Evolutionary conservation across 2,797 vertebrate species (phyloP).

Genomic region (Enteromius unitaeniatus): DNA sequence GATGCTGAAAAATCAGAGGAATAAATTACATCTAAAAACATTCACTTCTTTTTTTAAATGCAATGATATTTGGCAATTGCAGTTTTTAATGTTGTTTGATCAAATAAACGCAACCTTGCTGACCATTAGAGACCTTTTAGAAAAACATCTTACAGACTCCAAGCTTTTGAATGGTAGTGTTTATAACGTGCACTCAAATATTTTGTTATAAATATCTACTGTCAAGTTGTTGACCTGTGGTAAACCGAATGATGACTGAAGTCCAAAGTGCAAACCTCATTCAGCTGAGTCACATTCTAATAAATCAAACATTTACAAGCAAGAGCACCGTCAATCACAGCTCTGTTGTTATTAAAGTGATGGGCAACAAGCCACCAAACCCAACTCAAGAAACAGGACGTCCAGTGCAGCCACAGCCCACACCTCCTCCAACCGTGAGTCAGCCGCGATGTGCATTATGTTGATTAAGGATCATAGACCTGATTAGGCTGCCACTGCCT

Average conservation of each 20-base stretch:
- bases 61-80: neutral
- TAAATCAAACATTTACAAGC: neutral
- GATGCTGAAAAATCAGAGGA: neutral
- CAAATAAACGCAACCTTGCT: neutral
- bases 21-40: neutral
- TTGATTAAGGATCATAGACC: constrained; percentile 70
- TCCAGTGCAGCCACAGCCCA: constrained; percentile 41
- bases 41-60: neutral
- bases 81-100: neutral
- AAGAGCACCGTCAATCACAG: neutral
- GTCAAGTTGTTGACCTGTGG: neutral
- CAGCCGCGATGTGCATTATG: constrained; percentile 60
- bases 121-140: neutral
- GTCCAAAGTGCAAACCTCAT: neutral
- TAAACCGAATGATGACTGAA: constrained; percentile 3
- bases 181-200: neutral
- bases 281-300: constrained; percentile 14
- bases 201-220: neutral
- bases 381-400: constrained; percentile 19
- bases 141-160: neutral
- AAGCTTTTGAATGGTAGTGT: constrained; percentile 20
- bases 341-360: constrained; percentile 9
- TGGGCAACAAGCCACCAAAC: neutral
- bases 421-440: constrained; percentile 57
- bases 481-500: constrained; percentile 54